Evolutionary conservation across 2,888 invertebrate species (phyloP).

Genomic region (Xestobium rufovillosum): DNA sequence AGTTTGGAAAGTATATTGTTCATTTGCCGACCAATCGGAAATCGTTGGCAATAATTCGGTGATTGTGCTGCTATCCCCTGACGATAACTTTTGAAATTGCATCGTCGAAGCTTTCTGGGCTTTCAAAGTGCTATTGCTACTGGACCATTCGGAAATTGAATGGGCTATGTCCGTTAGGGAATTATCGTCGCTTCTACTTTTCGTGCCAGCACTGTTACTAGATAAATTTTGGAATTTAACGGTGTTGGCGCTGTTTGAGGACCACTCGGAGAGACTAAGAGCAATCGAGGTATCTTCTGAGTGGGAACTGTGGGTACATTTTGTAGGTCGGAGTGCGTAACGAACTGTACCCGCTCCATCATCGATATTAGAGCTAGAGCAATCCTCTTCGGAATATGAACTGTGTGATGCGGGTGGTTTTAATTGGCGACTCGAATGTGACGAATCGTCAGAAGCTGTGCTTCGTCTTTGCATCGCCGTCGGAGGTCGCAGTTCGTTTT

Average conservation of each 20-base stretch:
- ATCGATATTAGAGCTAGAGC: slow-evolving; percentile 62
- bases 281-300: slow-evolving; percentile 84
- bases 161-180: slow-evolving; percentile 65
- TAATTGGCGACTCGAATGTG: slow-evolving; percentile 32
- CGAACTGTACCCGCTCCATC: slow-evolving; percentile 80
- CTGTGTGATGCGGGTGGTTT: slow-evolving; percentile 47
- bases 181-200: slow-evolving; percentile 73
- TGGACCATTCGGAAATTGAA: slow-evolving; percentile 78
- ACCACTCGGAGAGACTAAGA: slow-evolving; percentile 80
- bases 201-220: slow-evolving; percentile 51
- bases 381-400: slow-evolving; percentile 62
- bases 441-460: slow-evolving; percentile 41
- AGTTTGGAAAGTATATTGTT: slow-evolving; percentile 64
- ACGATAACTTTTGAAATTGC: slow-evolving; percentile 41
- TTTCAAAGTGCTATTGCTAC: slow-evolving; percentile 64
- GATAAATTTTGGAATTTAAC: slow-evolving; percentile 73
- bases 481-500: slow-evolving; percentile 39
- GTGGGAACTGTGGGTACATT: slow-evolving; percentile 75
- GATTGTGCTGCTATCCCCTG: slow-evolving; percentile 43
- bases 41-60: slow-evolving; percentile 68
- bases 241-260: slow-evolving; percentile 78
- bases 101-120: slow-evolving; percentile 45
- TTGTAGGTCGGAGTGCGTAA: slow-evolving; percentile 69
- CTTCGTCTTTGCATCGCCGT: slow-evolving; percentile 39
- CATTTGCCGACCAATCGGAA: slow-evolving; percentile 72